Conservation (phyloP, 2,888 invertebrate species). For the Palloptera scutellata region DNA sequence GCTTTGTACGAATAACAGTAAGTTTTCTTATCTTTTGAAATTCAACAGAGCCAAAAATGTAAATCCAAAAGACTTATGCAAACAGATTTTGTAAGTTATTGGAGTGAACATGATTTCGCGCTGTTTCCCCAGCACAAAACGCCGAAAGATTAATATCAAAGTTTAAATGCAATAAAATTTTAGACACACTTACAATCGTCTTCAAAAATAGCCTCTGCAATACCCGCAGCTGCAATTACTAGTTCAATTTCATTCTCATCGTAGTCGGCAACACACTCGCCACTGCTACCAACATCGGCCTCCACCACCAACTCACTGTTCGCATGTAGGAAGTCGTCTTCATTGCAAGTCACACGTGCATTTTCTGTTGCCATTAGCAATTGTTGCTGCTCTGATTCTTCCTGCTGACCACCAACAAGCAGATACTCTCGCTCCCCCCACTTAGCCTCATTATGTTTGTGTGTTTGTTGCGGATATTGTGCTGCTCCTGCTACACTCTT, state of each 20-base stretch:
- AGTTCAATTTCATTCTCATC: slow-evolving; percentile 7
- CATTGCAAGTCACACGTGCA: slow-evolving; percentile 34
- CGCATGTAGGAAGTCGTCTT: slow-evolving; percentile 22
- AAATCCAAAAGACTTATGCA: too few relatives aligned
- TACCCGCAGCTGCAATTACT: neutral
- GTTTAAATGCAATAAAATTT: neutral
- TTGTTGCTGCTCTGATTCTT: slow-evolving; percentile 25
- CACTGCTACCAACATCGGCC: slow-evolving; percentile 13
- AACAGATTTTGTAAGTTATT: too few relatives aligned
- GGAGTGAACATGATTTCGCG: too few relatives aligned
- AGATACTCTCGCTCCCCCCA: slow-evolving; percentile 38
- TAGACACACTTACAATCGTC: slow-evolving; percentile 10
- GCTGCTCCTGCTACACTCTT: slow-evolving; percentile 24
- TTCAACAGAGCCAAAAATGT: too few relatives aligned
- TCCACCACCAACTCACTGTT: slow-evolving; percentile 10
- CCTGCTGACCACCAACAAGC: slow-evolving; percentile 39
- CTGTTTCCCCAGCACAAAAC: too few relatives aligned
- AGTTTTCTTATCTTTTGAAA: neutral
- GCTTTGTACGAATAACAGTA: too few relatives aligned
- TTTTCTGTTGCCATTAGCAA: slow-evolving; percentile 13
- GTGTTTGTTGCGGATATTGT: slow-evolving; percentile 6
- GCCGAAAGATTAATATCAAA: too few relatives aligned
- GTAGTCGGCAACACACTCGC: slow-evolving; percentile 15
- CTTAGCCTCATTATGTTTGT: slow-evolving; percentile 20
- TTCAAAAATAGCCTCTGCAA: slow-evolving; percentile 11